Evolutionary conservation across 2,888 invertebrate species (phyloP).

Genomic region (Drosophila differens): DNA sequence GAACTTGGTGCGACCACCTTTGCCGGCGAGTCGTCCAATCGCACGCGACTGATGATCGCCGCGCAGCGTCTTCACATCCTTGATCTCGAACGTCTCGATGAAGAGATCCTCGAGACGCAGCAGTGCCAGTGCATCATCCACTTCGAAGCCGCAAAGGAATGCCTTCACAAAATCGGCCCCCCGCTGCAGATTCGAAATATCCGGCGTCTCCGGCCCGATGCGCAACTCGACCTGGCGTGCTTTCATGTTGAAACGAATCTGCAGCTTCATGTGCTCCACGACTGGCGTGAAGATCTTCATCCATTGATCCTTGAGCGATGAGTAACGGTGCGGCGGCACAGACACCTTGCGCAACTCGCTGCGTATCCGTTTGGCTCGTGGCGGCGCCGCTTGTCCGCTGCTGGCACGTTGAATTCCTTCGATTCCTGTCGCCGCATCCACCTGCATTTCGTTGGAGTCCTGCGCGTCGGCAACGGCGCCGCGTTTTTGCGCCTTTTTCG

Average conservation of each 20-base stretch:
- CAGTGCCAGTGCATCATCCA: conserved; percentile 97
- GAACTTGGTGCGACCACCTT: conserved; percentile 98
- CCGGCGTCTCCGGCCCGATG: conserved; percentile 87
- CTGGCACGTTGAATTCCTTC: conserved; percentile 84
- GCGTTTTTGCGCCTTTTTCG: conserved; percentile 79
- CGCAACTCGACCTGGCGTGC: conserved; percentile 89
- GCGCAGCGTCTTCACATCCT: conserved; percentile 97
- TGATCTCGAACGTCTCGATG: conserved; percentile 98
- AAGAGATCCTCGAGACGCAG: conserved; percentile 98
- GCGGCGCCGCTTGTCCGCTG: conserved; percentile 77
- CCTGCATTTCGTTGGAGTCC: conserved; percentile 88
- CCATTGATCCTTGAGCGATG: conserved; percentile 98
- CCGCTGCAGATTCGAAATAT: conserved; percentile 96
- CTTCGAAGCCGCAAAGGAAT: conserved; percentile 97
- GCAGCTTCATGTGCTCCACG: conserved; percentile 96
- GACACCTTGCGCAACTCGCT: conserved; percentile 90
- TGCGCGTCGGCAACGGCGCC: conserved; percentile 53
- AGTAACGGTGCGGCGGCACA: conserved; percentile 97
- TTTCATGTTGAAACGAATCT: conserved; percentile 97
- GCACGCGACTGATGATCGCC: conserved; percentile 98
- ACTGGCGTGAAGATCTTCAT: conserved; percentile 98
- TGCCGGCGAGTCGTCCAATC: conserved; percentile 97
- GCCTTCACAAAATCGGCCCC: conserved; percentile 99
- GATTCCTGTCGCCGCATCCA: conserved; percentile 89
- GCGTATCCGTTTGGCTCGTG: conserved; percentile 86